Conservation (phyloP, 2,113 vertebrate genomes). For the Passer domesticus region DNA sequence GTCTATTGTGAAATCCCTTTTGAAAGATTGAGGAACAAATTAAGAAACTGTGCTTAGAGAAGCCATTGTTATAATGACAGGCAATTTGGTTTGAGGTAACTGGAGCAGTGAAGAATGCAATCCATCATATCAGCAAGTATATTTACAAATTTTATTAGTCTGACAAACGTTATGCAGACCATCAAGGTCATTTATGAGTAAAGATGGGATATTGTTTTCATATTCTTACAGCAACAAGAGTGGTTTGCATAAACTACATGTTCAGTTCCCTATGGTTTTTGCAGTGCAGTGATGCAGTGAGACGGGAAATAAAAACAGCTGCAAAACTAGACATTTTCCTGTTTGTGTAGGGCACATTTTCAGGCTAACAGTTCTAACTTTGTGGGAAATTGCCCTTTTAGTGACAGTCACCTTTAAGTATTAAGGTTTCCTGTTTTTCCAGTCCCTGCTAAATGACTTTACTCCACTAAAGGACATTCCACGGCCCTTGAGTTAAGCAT, state of each 20-base stretch:
- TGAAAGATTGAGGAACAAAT: slow-evolving; percentile 68
- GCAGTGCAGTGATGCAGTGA: background rate
- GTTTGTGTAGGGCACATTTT: background rate
- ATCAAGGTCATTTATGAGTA: slow-evolving; percentile 64
- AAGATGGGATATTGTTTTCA: slow-evolving; percentile 58
- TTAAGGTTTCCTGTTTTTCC: background rate
- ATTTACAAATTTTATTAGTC: slow-evolving; percentile 77
- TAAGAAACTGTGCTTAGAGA: slow-evolving; percentile 71
- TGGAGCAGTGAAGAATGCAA: slow-evolving; percentile 68
- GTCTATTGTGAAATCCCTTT: slow-evolving; percentile 62
- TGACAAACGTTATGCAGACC: slow-evolving; percentile 58
- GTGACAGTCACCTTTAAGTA: background rate
- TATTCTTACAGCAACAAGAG: slow-evolving; percentile 32
- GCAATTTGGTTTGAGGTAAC: slow-evolving; percentile 80
- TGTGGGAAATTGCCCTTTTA: background rate
- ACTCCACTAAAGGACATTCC: background rate
- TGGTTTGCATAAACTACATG: slow-evolving; percentile 52
- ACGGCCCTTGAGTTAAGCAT: background rate
- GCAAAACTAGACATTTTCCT: background rate
- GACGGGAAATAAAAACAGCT: slow-evolving; percentile 20
- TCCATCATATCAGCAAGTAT: slow-evolving; percentile 82
- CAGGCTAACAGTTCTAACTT: background rate
- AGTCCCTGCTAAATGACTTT: background rate
- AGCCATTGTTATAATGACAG: slow-evolving; percentile 82
- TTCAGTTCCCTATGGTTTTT: slow-evolving; percentile 40